These are phyloP conservation scores for Liasis olivaceus DNA, from an alignment of 2,797 vertebrate species.

Conservation along the genomic window DNA sequence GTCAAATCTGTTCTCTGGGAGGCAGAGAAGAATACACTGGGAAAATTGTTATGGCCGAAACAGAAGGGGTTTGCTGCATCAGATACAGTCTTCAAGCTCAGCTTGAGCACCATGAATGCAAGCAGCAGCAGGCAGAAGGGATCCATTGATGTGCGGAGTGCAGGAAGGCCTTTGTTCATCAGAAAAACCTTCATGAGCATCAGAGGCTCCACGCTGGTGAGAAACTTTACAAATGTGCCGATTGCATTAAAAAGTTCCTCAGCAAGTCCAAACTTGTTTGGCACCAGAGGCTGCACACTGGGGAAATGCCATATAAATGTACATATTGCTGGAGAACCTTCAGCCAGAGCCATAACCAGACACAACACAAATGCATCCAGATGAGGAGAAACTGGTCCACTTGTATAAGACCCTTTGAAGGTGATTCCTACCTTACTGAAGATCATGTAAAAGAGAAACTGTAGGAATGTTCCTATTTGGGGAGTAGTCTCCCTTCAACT, in stretches of 20 bases:
- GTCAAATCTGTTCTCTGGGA: neutral
- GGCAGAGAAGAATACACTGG: neutral
- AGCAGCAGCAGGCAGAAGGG: neutral
- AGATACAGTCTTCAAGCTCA: neutral
- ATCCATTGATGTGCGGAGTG: neutral
- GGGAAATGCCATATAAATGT: neutral
- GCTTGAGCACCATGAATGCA: neutral
- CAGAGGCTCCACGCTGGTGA: neutral
- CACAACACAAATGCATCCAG: neutral
- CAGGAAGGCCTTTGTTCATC: neutral
- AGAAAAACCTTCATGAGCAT: neutral
- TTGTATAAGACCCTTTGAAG: accelerated
- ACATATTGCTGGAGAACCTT: neutral
- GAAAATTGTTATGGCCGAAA: neutral
- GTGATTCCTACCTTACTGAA: neutral
- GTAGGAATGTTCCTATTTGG: neutral
- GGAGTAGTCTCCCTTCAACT: neutral
- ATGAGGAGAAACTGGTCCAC: neutral
- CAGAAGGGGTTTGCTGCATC: neutral
- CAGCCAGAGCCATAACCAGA: slow-evolving; percentile 6
- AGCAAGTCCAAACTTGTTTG: neutral
- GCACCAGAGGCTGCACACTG: neutral
- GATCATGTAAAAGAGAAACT: neutral
- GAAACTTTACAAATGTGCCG: neutral
- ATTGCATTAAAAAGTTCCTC: neutral